Evolutionary conservation across 1,140 invertebrate species (phyloP).

Genomic region (Brachionus asplanchnoidis): DNA sequence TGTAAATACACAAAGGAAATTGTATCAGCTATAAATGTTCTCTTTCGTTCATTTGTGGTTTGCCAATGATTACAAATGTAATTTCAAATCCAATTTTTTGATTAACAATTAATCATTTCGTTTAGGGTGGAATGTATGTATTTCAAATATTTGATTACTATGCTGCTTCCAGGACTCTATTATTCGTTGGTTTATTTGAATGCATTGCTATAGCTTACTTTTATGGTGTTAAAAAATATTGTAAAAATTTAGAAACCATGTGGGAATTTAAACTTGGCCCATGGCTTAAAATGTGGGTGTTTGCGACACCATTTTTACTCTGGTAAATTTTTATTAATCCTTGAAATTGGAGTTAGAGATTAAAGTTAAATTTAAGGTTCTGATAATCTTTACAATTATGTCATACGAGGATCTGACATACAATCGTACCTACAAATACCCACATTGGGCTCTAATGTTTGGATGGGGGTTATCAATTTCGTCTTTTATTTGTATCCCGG

Average conservation of each 20-base stretch:
- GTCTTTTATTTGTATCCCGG: slow-evolving; percentile 48
- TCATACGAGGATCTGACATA: slow-evolving; percentile 63
- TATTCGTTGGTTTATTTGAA: slow-evolving; percentile 69
- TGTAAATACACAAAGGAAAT: slow-evolving; percentile 57
- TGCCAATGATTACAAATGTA: slow-evolving; percentile 69
- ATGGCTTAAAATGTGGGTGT: slow-evolving; percentile 65
- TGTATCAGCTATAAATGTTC: slow-evolving; percentile 63
- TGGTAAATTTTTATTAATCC: slow-evolving; percentile 51
- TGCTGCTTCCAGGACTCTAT: slow-evolving; percentile 64
- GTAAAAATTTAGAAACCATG: slow-evolving; percentile 38
- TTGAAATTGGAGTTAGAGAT: not conserved
- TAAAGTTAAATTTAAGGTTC: slow-evolving; percentile 61
- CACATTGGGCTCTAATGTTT: slow-evolving; percentile 48
- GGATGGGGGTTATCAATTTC: slow-evolving; percentile 50
- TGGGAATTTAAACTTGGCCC: not conserved
- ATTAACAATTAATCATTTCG: not conserved
- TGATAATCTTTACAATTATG: slow-evolving; percentile 75
- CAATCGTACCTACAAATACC: slow-evolving; percentile 47
- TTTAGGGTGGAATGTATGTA: slow-evolving; percentile 66
- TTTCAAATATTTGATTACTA: slow-evolving; percentile 72
- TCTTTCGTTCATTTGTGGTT: slow-evolving; percentile 64
- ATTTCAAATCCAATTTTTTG: slow-evolving; percentile 47
- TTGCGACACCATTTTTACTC: slow-evolving; percentile 68
- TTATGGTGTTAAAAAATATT: slow-evolving; percentile 61
- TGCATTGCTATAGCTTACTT: slow-evolving; percentile 69